These are phyloP conservation scores for Junonia oenone DNA, from an alignment of 2,888 invertebrate species.

Conservation along the genomic window DNA sequence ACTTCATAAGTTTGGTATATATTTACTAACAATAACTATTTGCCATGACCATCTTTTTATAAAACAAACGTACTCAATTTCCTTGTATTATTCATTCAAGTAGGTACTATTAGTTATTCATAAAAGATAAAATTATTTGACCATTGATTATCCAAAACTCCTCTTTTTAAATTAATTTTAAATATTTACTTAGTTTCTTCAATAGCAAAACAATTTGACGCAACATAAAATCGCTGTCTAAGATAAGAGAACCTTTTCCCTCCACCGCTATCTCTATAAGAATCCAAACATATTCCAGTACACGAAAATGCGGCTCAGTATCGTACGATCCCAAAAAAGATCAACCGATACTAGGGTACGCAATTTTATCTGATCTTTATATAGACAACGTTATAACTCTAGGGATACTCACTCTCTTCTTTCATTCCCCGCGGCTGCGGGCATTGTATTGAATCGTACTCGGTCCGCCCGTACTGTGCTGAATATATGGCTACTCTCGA, in stretches of 20 bases:
- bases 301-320: conserved; percentile 1
- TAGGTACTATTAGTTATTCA: no score
- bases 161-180: neutral
- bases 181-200: neutral
- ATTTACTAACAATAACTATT: no score
- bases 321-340: conserved; percentile 17
- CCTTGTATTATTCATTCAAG: no score
- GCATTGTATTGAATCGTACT: conserved; percentile 92
- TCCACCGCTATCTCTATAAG: conserved; percentile 1
- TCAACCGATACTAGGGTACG: conserved; percentile 16
- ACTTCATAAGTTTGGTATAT: no score
- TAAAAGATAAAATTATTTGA: neutral
- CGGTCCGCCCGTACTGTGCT: conserved; percentile 93
- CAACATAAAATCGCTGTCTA: neutral
- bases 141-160: neutral
- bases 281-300: conserved; percentile 4
- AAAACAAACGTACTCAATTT: no score
- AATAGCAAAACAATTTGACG: neutral
- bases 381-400: conserved; percentile 26
- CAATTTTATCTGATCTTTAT: conserved; percentile 28
- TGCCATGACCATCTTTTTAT: no score
- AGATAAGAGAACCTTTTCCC: conserved; percentile 1
- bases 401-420: conserved; percentile 87
- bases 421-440: conserved; percentile 91
- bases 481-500: conserved; percentile 95